phyloP scores from a whole-genome alignment of 2,113 vertebrate genomes.

The Oceanodroma tethys region DNA sequence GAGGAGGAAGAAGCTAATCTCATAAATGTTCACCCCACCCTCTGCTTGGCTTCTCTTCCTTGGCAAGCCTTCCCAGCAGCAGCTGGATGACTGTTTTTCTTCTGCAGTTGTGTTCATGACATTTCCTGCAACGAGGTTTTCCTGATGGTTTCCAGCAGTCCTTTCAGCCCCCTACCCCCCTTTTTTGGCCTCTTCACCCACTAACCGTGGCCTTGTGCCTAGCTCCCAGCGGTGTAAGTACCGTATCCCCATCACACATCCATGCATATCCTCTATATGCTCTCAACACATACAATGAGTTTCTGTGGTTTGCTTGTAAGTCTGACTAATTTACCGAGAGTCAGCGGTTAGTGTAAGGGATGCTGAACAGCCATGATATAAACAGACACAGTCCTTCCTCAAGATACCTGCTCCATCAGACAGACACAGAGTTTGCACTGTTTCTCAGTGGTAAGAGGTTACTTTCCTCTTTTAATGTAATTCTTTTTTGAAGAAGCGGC shows the following conservation, averaged over 20 bases:
- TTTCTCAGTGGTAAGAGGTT: background rate
- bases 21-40: constrained; percentile 5
- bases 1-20: background rate
- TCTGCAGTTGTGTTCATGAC: background rate
- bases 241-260: background rate
- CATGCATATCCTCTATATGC: fast-evolving
- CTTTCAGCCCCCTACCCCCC: background rate
- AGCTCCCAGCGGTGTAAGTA: background rate
- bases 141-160: constrained; percentile 9
- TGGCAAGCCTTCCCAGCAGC: constrained; percentile 18
- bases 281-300: background rate
- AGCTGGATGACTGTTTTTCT: constrained; percentile 33
- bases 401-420: background rate
- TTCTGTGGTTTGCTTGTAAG: background rate
- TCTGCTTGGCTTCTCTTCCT: background rate
- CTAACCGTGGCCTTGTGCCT: background rate
- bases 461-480: background rate
- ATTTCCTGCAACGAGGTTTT: background rate
- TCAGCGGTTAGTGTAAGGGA: background rate
- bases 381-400: background rate
- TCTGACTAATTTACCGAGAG: background rate
- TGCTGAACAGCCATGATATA: background rate
- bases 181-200: background rate
- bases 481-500: background rate
- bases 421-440: too few relatives aligned